Evolutionary conservation across 2,888 invertebrate species (phyloP), one percentile per base, ranked within the genome.

Genomic region (Ischnura elegans): DNA sequence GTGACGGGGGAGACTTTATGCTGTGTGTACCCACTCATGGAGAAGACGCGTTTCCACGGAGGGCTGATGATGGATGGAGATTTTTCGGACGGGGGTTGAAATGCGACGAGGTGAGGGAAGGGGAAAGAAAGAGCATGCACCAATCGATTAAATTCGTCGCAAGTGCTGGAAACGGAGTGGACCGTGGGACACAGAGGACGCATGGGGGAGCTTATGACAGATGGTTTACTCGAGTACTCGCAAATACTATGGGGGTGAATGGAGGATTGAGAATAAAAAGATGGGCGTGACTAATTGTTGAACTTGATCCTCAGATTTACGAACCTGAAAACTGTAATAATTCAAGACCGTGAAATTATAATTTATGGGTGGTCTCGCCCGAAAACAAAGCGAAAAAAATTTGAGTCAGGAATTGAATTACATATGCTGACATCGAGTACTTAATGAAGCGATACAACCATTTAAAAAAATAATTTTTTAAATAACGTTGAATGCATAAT

Each of bases 11-110:
- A 51, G 43, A 45, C 61, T 45, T 43, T 90, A 13, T 90, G 90
- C 45, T 90, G 90, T n/a, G n/a, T n/a, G n/a, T 42, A n/a, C 90
- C 61, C 61, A 90, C 90, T 61, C 55, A n/a, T n/a, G 55, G 42
- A 90, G 36, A 36, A 43, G 45, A 46, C 21, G 2, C 3, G 25
- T 43, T 86, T 86, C 25, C 45, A n/a, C 25, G 46, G 4, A 25
- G 43, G 43, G 90, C 6, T 42, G 19, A n/a, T 90, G 90, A 90
- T 90, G 90, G 61, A 90, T 90, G 90, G 61, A 13, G 55, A 55
- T 55, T 61, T 61, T 61, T 42, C 25, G 2, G 43, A n/a, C 19
- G 16, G n/a, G 43, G 90, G 61, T 43, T 61, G 43, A 45, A 43
- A n/a, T 43, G n/a, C 66, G 43, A 43, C 36, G 16, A 10, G 29